Percentiles rank a stretch among this genome's conserved stretches.
Conservation (phyloP, 2,888 invertebrate species). For the Leptopterna dolabrata region DNA sequence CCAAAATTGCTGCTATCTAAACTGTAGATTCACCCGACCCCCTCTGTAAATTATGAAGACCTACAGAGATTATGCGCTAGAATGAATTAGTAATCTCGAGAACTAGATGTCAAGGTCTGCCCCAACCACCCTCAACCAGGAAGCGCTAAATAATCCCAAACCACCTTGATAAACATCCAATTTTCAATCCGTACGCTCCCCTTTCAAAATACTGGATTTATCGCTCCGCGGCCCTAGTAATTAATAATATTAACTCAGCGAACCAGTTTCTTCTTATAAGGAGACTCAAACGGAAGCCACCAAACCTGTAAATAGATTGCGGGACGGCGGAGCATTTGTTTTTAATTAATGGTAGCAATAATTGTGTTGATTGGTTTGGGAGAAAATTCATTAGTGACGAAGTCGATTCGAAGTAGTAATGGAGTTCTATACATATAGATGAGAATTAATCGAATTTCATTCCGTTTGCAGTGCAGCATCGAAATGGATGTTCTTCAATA, state of each 20-base stretch:
- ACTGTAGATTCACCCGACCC: too few relatives aligned
- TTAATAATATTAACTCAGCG: neutral
- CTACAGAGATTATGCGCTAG: too few relatives aligned
- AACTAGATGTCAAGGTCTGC: too few relatives aligned
- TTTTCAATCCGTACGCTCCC: neutral
- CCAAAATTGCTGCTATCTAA: too few relatives aligned
- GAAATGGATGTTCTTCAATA: neutral
- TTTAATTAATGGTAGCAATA: neutral
- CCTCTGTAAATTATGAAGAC: too few relatives aligned
- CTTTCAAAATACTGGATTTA: neutral
- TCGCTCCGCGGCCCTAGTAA: neutral
- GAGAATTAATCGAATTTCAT: neutral
- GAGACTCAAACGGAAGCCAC: neutral
- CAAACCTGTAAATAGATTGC: neutral
- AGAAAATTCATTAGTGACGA: neutral
- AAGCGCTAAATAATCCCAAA: neutral
- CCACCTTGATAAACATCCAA: neutral
- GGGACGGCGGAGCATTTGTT: neutral
- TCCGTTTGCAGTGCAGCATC: neutral
- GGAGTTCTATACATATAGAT: neutral
- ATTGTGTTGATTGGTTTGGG: constrained; percentile 1
- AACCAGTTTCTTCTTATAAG: neutral
- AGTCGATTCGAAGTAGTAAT: neutral
- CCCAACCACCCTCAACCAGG: neutral
- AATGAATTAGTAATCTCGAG: too few relatives aligned